Conservation (phyloP, 2,113 vertebrate genomes). For the Mohoua ochrocephala region DNA sequence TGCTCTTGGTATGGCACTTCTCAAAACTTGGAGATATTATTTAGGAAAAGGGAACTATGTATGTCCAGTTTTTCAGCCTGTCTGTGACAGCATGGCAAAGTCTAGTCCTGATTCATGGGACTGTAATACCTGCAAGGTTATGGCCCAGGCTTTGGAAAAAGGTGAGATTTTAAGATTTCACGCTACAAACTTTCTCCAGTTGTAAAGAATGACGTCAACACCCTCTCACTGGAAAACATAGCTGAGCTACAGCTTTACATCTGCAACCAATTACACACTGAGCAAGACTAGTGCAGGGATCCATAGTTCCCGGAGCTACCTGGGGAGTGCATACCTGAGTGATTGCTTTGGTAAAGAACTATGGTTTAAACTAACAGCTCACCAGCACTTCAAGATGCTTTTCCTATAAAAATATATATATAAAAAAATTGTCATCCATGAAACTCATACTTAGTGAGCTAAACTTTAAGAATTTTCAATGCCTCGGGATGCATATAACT, state of each 20-base stretch:
- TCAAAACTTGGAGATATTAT: not conserved
- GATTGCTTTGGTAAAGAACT: not conserved
- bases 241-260: not conserved
- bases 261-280: not conserved
- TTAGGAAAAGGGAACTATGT: not conserved
- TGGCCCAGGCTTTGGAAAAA: not conserved
- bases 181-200: not conserved
- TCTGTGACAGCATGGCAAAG: not conserved
- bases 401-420: not conserved
- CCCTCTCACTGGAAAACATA: not conserved
- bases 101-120: not conserved
- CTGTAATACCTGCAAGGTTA: not conserved
- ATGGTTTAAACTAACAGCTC: not conserved
- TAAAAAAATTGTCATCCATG: not conserved
- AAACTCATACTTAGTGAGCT: not conserved
- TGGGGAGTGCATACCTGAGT: not conserved
- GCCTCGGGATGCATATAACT: not conserved
- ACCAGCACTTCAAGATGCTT: not conserved
- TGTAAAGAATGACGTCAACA: not conserved
- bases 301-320: not conserved
- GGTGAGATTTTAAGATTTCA: not conserved
- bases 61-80: not conserved
- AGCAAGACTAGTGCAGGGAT: not conserved
- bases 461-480: not conserved
- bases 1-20: not conserved